Evolutionary conservation across 2,797 vertebrate species (phyloP).

Genomic region (Distichodus sexfasciatus): DNA sequence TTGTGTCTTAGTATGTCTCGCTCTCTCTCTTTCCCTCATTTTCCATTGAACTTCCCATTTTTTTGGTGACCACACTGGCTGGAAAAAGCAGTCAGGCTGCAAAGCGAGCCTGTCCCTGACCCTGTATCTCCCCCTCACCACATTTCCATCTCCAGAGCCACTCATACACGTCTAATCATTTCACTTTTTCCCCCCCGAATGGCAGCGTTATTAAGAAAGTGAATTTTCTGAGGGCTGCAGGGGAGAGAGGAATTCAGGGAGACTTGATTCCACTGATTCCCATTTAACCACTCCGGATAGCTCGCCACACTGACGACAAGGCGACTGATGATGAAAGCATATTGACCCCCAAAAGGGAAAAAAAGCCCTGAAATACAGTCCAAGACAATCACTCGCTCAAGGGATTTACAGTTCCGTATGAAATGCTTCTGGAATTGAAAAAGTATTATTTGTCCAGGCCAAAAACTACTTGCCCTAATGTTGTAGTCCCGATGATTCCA

Average conservation of each 20-base stretch:
- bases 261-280: constrained; percentile 77
- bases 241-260: constrained; percentile 72
- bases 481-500: constrained; percentile 41
- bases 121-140: constrained; percentile 79
- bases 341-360: constrained; percentile 56
- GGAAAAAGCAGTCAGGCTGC: constrained; percentile 75
- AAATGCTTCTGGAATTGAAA: constrained; percentile 24
- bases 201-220: constrained; percentile 77
- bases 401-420: constrained; percentile 23
- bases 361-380: constrained; percentile 37
- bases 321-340: constrained; percentile 72
- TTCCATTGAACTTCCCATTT: constrained; percentile 77
- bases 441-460: constrained; percentile 26
- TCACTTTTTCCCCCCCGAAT: constrained; percentile 75
- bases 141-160: constrained; percentile 80
- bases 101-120: constrained; percentile 80
- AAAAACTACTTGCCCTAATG: constrained; percentile 22
- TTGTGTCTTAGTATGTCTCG: constrained; percentile 42
- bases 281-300: constrained; percentile 69
- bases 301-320: constrained; percentile 67
- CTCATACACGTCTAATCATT: constrained; percentile 81
- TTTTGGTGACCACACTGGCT: constrained; percentile 79
- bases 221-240: constrained; percentile 74
- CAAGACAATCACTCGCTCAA: constrained; percentile 33
- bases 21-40: constrained; percentile 65